phyloP scores from a whole-genome alignment of 1,140 invertebrate genomes.

The Drosophila eugracilis region DNA sequence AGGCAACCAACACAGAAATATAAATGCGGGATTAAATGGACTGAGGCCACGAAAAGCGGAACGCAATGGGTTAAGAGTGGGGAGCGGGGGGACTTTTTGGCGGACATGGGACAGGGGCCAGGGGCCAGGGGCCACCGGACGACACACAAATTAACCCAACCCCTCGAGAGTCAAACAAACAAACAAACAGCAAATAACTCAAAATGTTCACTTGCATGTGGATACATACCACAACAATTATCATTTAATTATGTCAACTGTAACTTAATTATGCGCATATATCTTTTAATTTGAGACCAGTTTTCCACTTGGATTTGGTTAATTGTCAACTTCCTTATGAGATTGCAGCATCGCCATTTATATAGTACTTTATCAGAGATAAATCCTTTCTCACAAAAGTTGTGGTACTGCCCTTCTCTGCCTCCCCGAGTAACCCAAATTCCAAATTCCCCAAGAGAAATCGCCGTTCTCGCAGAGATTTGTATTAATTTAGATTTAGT shows the following conservation, averaged over 20 bases:
- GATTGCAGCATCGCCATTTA: slow-evolving; percentile 57
- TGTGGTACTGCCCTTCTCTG: not conserved
- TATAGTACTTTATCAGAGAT: slow-evolving; percentile 3
- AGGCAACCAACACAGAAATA: slow-evolving; percentile 47
- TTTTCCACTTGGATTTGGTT: slow-evolving; percentile 56
- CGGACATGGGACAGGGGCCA: slow-evolving; percentile 9
- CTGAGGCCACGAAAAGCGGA: slow-evolving; percentile 27
- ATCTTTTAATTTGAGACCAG: slow-evolving; percentile 69
- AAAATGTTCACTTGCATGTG: slow-evolving; percentile 4
- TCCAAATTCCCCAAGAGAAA: not conserved
- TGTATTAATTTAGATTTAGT: slow-evolving; percentile 40
- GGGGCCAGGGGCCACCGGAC: slow-evolving; percentile 47
- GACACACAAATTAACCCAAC: slow-evolving; percentile 75
- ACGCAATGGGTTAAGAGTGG: slow-evolving; percentile 22
- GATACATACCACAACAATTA: slow-evolving; percentile 69
- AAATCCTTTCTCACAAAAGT: slow-evolving; percentile 31
- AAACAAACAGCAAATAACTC: slow-evolving; percentile 39
- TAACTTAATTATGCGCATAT: slow-evolving; percentile 82
- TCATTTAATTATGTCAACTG: slow-evolving; percentile 84
- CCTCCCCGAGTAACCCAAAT: slow-evolving; percentile 21
- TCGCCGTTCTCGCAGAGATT: slow-evolving; percentile 26
- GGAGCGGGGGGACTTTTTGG: not conserved
- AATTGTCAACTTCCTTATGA: slow-evolving; percentile 72
- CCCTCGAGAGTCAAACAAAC: slow-evolving; percentile 40
- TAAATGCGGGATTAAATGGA: slow-evolving; percentile 77